Base-by-base conservation (phyloP, 2,113 vertebrate genomes). In the Brachirus orientalis region DNA sequence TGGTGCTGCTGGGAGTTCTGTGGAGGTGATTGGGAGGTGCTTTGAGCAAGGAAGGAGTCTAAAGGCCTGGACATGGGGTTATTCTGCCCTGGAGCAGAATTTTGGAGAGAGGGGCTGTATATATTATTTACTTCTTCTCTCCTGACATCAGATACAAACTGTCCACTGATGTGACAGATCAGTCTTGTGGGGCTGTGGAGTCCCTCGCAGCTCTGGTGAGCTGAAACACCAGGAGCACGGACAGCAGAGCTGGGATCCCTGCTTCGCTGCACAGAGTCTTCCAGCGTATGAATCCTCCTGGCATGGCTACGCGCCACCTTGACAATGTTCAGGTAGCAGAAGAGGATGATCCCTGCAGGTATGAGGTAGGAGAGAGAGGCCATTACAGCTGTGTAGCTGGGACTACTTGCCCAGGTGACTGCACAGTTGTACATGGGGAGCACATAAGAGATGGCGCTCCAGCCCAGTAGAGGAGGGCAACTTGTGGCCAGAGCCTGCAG, bases 271-370 rank as follows among this genome's bases (percentile, higher is more conserved):
- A 94, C 83, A 1, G 93, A 92, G 53, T 92, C 91, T 82, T 94
- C 92, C 61, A 94, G 41, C 6, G 76, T 86, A 7, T 94, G 93
- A 55, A 95, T 94, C 70, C 92, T 85, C 53, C 91, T 86, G 20
- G 91, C 92, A 4, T 95, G 94, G 37, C 88, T 77, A 16, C 91
- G 91, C 3, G 94, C 93, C 57, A 95, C 93, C 55, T 81, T 84
- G 14, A 94, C 89, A 4, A 94, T 94, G 69, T 91, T 91, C 28
- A 90, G 77, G 19, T 95, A 94, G 76, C 94, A 95, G 77, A 94
- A 94, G 58, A 95, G 84, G 62, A 95, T 93, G 71, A 95, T 86
- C 6, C 45, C 65, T 3, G 91, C 92, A 0, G 94, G 94, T 2
- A 93, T 8, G 20, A 93, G 64, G 79, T 93, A 94, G 40, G 90